Evolutionary conservation across 1,140 invertebrate species (phyloP), one percentile per base, ranked within the genome.

Genomic region (Heterodera schachtii): DNA sequence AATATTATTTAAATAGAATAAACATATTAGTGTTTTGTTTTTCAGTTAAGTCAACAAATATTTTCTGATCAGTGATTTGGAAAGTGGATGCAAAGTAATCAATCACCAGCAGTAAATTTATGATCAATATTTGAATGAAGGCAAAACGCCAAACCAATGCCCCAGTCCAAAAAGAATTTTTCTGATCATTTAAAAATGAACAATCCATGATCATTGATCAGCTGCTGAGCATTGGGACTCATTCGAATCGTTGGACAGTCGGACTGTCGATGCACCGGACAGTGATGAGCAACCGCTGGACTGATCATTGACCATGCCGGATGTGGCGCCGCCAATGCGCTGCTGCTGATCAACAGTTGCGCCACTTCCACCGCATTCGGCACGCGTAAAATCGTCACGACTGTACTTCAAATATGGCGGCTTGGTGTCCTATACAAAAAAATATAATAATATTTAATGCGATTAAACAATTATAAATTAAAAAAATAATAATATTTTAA

Each of bases 381-480:
- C 69, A 31, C 69, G 69, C 5, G 69, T 69, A 60, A 82, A 44
- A 67, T 82, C 82, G 47, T 87, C 87, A 21, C 87, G 83, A 71
- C 80, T 87, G 73, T 88, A 87, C 66, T 87, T 86, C 77, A 87
- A 69, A 52, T 85, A 81, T 1, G 85, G 81, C 31, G 86, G 88
- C 71, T 85, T 83, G 4, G 86, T 87, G 64, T 90, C 86, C 57
- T 60, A 16, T 60, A 31, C 31, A 31, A 31, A 31, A 31, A 31
- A 1, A 0, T n/a, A n/a, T n/a, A n/a, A n/a, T 31, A 31, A 31
- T 31, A 31, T 31, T 31, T 31, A 31, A 31, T 31, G 31, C 31
- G 31, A 31, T 31, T 31, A 31, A 31, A 31, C 31, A 31, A 31
- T 31, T 31, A 31, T 31, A 31, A 31, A 31, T 31, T 31, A 31